A percentile compares a stretch with the other conserved stretches of the same genome.
These are phyloP conservation scores for Lates calcarifer DNA, from an alignment of 2,113 vertebrate species.

Conservation along the genomic window DNA sequence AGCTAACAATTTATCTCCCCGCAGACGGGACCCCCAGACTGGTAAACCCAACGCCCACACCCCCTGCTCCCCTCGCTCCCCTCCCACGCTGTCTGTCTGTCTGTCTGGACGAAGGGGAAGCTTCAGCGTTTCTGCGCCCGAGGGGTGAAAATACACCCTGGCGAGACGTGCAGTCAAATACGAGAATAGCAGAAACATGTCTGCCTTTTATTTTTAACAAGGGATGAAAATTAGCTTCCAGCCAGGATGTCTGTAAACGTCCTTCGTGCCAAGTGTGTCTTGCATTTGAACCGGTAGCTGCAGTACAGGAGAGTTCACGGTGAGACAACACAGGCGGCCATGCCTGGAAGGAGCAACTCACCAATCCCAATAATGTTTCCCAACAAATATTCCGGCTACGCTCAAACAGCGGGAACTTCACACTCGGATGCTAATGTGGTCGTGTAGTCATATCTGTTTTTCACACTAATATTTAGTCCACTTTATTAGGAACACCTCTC, in stretches of 20 bases:
- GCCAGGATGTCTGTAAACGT: slow-evolving; percentile 57
- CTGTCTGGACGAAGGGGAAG: slow-evolving; percentile 30
- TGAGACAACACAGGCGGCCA: slow-evolving; percentile 1
- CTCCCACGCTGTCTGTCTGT: slow-evolving; percentile 62
- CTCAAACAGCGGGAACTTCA: neutral
- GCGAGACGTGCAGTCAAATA: slow-evolving; percentile 23
- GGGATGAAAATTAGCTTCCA: slow-evolving; percentile 38
- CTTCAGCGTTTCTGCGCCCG: slow-evolving; percentile 32
- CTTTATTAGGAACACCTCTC: neutral
- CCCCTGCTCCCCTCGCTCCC: slow-evolving; percentile 1
- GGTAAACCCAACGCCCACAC: slow-evolving; percentile 60
- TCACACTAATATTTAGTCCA: neutral
- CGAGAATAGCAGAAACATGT: slow-evolving; percentile 44
- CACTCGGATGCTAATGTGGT: neutral
- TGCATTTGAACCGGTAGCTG: slow-evolving; percentile 39
- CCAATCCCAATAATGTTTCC: slow-evolving; percentile 4
- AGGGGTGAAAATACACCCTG: slow-evolving; percentile 21
- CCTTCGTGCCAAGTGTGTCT: slow-evolving; percentile 19
- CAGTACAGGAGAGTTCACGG: slow-evolving; percentile 42
- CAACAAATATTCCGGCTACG: slow-evolving; percentile 5
- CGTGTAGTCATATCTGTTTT: neutral
- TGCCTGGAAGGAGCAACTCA: slow-evolving; percentile 22
- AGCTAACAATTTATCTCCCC: slow-evolving; percentile 44
- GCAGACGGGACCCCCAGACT: slow-evolving; percentile 64
- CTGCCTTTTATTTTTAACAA: slow-evolving; percentile 55